Conservation (phyloP, 2,888 invertebrate genomes). For the Apodemia duryi region DNA sequence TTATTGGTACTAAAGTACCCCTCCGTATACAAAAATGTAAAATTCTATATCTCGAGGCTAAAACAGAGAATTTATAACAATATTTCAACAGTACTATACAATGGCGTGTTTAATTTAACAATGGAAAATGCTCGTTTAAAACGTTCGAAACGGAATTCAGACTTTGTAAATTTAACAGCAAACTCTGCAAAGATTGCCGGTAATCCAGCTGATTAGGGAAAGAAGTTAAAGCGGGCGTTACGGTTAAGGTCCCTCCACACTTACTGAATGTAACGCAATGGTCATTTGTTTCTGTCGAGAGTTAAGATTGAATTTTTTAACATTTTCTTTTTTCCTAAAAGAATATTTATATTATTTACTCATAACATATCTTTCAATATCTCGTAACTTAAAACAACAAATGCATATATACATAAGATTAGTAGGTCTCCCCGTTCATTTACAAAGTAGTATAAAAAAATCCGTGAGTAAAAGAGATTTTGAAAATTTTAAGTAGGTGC, state of each 20-base stretch:
- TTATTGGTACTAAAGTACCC: neutral
- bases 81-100: slow-evolving; percentile 10
- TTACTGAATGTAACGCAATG: neutral
- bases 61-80: slow-evolving; percentile 3
- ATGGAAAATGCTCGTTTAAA: slow-evolving; percentile 12
- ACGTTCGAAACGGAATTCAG: slow-evolving; percentile 15
- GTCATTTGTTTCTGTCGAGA: too few relatives aligned
- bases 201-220: slow-evolving; percentile 19
- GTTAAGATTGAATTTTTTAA: too few relatives aligned
- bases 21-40: neutral
- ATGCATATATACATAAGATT: too few relatives aligned
- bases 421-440: too few relatives aligned
- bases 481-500: too few relatives aligned
- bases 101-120: neutral
- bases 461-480: too few relatives aligned
- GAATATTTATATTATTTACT: too few relatives aligned
- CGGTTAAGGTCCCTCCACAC: slow-evolving; percentile 3
- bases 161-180: slow-evolving; percentile 17
- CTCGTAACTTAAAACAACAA: too few relatives aligned
- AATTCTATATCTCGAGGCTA: slow-evolving; percentile 3
- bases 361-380: too few relatives aligned
- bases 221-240: slow-evolving; percentile 15
- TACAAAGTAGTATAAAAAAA: too few relatives aligned
- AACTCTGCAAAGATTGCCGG: slow-evolving; percentile 17
- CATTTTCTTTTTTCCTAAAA: too few relatives aligned